phyloP scores from a whole-genome alignment of 1,140 invertebrate species.

The Drosophila albomicans region DNA sequence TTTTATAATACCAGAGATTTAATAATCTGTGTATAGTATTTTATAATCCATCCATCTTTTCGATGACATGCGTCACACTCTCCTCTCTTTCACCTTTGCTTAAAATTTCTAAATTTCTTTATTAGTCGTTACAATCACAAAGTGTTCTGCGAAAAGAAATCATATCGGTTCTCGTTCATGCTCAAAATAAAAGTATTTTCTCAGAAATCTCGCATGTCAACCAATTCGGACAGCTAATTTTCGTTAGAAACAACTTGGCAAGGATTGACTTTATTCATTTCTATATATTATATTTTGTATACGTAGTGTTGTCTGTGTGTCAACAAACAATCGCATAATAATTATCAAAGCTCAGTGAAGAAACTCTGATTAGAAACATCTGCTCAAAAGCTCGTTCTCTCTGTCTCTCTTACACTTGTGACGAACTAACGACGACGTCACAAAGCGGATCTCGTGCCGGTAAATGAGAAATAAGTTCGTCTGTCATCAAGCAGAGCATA shows the following conservation, averaged over 20 bases:
- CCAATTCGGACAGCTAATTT: constrained; percentile 24
- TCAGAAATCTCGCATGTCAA: constrained; percentile 40
- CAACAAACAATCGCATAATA: background rate
- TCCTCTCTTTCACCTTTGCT: background rate
- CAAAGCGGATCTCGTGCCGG: constrained; percentile 3
- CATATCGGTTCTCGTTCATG: constrained; percentile 20
- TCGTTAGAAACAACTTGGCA: constrained; percentile 13
- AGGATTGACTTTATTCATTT: constrained; percentile 1
- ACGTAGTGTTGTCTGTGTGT: background rate
- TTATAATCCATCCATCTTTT: constrained; percentile 13
- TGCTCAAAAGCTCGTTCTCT: constrained; percentile 3
- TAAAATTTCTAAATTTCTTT: constrained; percentile 1
- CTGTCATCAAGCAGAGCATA: background rate
- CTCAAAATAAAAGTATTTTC: constrained; percentile 40
- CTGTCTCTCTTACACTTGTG: background rate
- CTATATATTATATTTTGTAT: background rate
- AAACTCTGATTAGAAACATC: constrained; percentile 4
- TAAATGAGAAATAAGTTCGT: constrained; percentile 10
- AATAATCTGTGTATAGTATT: constrained; percentile 6
- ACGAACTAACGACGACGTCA: background rate
- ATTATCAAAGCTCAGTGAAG: constrained; percentile 6
- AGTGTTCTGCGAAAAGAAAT: constrained; percentile 10
- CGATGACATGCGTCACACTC: constrained; percentile 3
- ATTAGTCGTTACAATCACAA: constrained; percentile 15
- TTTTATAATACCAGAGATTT: background rate